These are phyloP conservation scores for Megaustenia siamemsis DNA, from an alignment of 2,888 invertebrate species.

Conservation along the genomic window DNA sequence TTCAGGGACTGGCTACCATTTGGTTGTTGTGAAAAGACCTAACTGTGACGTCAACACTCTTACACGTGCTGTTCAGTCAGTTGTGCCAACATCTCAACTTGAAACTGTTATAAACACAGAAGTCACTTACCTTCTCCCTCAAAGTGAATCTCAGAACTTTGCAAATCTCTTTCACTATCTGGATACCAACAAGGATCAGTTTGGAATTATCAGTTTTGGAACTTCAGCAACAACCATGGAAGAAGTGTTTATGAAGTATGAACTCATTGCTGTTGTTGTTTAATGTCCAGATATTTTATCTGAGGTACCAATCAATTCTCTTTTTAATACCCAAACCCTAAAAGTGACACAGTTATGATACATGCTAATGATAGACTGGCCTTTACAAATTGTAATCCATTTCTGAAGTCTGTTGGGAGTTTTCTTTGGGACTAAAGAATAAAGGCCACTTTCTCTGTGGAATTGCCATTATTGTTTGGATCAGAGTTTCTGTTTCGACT, in stretches of 20 bases:
- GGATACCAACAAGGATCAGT: conserved; percentile 76
- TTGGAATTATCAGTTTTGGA: conserved; percentile 89
- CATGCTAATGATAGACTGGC: no score
- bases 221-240: conserved; percentile 92
- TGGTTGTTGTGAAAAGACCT: conserved; percentile 84
- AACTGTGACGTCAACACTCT: conserved; percentile 81
- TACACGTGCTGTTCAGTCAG: conserved; percentile 84
- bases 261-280: not conserved
- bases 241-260: conserved; percentile 85
- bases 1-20: conserved; percentile 88
- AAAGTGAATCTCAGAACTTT: conserved; percentile 70
- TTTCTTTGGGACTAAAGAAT: no score
- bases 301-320: no score
- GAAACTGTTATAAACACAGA: conserved; percentile 79
- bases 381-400: no score
- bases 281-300: not conserved
- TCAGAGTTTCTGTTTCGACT: no score
- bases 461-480: no score
- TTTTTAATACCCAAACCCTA: no score
- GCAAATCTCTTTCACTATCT: conserved; percentile 71
- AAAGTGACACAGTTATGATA: no score
- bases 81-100: conserved; percentile 85
- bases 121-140: conserved; percentile 75
- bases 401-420: no score
- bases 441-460: no score